Evolutionary conservation across 2,888 invertebrate genomes (phyloP).

Genomic region (Chaitophorus viminalis): DNA sequence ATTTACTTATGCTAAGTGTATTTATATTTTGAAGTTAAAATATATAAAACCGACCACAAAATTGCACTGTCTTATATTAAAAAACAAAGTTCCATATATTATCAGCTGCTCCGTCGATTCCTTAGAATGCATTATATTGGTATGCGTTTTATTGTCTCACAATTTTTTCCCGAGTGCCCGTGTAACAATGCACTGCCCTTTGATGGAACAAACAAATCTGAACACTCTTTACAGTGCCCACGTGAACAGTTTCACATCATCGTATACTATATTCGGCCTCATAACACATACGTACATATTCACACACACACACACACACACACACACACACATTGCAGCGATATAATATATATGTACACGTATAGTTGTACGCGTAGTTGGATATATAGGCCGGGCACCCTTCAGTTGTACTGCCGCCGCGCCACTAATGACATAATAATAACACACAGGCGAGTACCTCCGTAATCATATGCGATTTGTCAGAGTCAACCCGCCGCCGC

Average conservation of each 20-base stretch:
- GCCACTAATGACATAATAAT: conserved; percentile 66
- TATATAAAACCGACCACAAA: no score
- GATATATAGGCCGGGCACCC: conserved; percentile 58
- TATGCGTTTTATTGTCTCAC: neutral
- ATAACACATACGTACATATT: neutral
- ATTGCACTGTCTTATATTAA: no score
- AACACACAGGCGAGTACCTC: conserved; percentile 64
- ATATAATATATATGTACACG: no score
- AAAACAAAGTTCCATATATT: no score
- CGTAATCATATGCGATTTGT: conserved; percentile 65
- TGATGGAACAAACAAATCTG: neutral
- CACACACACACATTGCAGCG: neutral
- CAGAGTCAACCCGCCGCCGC: conserved; percentile 63
- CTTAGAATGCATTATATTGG: no score
- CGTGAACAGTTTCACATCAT: conserved; percentile 13
- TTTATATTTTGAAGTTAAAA: no score
- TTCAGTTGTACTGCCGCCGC: conserved; percentile 46
- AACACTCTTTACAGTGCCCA: neutral
- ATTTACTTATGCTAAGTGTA: no score
- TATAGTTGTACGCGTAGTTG: conserved; percentile 32
- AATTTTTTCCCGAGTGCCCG: neutral
- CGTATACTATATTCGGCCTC: neutral
- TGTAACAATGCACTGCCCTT: neutral
- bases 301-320: neutral
- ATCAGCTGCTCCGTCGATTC: neutral